Evolutionary conservation across 2,888 invertebrate species (phyloP).

Genomic region (Eupeodes latifasciatus): DNA sequence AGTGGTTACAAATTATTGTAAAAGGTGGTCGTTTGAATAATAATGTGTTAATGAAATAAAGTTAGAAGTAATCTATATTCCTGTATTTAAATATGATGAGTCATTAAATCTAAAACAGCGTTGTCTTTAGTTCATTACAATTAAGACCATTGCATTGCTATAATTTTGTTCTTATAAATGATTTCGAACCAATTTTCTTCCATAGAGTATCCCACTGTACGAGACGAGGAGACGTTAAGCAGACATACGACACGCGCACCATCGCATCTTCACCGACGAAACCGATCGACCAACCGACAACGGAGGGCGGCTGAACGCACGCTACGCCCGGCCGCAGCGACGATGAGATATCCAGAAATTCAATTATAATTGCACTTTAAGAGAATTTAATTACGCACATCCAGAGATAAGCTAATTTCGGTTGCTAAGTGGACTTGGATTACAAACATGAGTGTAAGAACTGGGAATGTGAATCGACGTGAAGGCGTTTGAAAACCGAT

Average conservation of each 20-base stretch:
- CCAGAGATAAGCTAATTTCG: conserved; percentile 74
- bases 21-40: too few species aligned
- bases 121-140: too few species aligned
- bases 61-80: too few species aligned
- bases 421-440: conserved; percentile 67
- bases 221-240: conserved; percentile 9
- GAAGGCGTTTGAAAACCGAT: not conserved
- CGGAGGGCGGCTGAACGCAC: not conserved
- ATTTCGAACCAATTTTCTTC: not conserved
- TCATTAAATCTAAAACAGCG: too few species aligned
- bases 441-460: not conserved
- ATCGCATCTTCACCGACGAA: not conserved
- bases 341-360: conserved; percentile 61
- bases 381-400: conserved; percentile 75
- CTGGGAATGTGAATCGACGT: not conserved
- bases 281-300: not conserved
- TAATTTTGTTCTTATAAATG: too few species aligned
- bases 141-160: too few species aligned
- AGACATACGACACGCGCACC: conserved; percentile 50
- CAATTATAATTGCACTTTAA: conserved; percentile 73
- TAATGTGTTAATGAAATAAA: too few species aligned
- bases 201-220: not conserved
- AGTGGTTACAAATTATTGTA: too few species aligned
- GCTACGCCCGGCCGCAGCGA: not conserved
- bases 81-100: too few species aligned